Evolutionary conservation across 2,888 invertebrate genomes (phyloP), one percentile per base, ranked within the genome.

Genomic region (Philopedon plagiatum): DNA sequence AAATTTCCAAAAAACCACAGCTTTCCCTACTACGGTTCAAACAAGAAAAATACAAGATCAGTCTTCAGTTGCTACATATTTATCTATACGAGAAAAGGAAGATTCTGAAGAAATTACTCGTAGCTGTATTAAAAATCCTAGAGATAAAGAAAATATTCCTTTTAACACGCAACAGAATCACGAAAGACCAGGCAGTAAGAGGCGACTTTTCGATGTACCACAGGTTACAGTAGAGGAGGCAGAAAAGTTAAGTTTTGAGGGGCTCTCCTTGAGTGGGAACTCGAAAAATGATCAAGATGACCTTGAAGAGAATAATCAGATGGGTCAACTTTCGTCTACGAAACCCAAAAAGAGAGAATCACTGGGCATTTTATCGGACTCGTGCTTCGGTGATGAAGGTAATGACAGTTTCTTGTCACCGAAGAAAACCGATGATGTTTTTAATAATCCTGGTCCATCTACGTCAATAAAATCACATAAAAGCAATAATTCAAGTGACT

Each of bases 281-380:
- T 44, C 44, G 1, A 23, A 18, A 29, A 61, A 18, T 19, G 19
- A 18, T 0, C 39, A 29, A 15, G 13, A 9, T 19, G 46, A 46
- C 11, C n/a, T 8, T 51, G 51, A 37, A 21, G 8, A n/a, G 5
- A 21, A 37, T 13, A 1, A 13, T 37, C 37, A 57, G 3, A 29
- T 15, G 7, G 23, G 9, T 34, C 8, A 11, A n/a, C 11, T 19
- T 21, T 37, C 56, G 13, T 54, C 18, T 15, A 54, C 5, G 5
- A 26, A 41, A 18, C 23, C 34, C n/a, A 58, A 67, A 29, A 67
- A 61, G 32, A 60, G 78, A 2, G 78, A 78, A 19, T 78, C 77
- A 19, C 54, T 78, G 18, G 78, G 76, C 3, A 18, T 76, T 11
- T 34, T 78, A 5, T 66, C 75, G 0, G 75, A 74, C 41, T 61